A percentile compares a stretch with the other conserved stretches of the same genome.
phyloP scores from a whole-genome alignment of 2,113 vertebrate species.

The Lophius piscatorius region DNA sequence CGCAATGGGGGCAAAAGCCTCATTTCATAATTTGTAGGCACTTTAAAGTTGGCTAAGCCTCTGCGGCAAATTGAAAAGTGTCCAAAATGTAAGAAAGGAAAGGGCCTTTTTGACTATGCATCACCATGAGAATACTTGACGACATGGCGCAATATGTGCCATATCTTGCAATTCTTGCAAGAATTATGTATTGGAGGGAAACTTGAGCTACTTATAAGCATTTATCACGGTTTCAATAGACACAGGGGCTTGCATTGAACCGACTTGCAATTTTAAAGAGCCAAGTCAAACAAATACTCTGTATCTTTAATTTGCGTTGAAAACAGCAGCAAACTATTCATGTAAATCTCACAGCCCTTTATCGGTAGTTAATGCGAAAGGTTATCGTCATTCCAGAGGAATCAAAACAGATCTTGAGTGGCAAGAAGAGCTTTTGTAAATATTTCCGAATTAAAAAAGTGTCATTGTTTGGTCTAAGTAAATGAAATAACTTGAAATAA shows the following conservation, averaged over 20 bases:
- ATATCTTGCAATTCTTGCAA: slow-evolving; percentile 53
- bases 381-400: not conserved
- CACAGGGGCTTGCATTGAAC: slow-evolving; percentile 4
- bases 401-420: not conserved
- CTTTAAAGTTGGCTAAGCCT: slow-evolving; percentile 80
- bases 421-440: not conserved
- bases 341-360: slow-evolving; percentile 1
- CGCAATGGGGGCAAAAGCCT: slow-evolving; percentile 79
- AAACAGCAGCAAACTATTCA: not conserved
- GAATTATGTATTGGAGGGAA: slow-evolving; percentile 18
- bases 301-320: slow-evolving; percentile 9
- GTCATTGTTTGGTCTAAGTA: not conserved
- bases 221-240: slow-evolving; percentile 7
- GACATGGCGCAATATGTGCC: slow-evolving; percentile 49
- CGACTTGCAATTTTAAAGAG: slow-evolving; percentile 18
- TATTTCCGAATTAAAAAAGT: not conserved
- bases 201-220: slow-evolving; percentile 15
- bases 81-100: slow-evolving; percentile 74
- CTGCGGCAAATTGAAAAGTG: slow-evolving; percentile 75
- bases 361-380: slow-evolving; percentile 3
- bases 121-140: slow-evolving; percentile 65
- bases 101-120: slow-evolving; percentile 58
- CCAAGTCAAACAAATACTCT: slow-evolving; percentile 7
- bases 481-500: not conserved
- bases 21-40: slow-evolving; percentile 81